Evolutionary conservation across 2,113 vertebrate genomes (phyloP).

Genomic region (Tyto alba): DNA sequence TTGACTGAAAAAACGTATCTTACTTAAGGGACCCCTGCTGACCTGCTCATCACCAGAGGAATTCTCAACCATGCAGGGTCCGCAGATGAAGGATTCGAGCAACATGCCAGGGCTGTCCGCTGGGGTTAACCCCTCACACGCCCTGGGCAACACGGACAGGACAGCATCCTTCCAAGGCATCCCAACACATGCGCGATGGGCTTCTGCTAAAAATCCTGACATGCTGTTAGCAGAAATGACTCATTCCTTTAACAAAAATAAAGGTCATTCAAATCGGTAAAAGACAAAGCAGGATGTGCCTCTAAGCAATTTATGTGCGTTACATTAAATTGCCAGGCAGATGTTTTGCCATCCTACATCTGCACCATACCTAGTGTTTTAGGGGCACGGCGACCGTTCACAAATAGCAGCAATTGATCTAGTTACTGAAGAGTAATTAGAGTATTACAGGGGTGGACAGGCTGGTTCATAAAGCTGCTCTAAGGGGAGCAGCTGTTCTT

Average conservation of each 20-base stretch:
- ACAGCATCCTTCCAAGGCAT: not conserved
- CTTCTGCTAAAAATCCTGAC: not conserved
- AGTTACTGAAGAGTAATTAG: not conserved
- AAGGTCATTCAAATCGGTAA: not conserved
- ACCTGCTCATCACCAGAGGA: not conserved
- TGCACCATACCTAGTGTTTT: not conserved
- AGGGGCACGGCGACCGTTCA: not conserved
- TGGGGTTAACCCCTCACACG: not conserved
- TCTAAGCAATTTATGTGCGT: not conserved
- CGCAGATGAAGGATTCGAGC: not conserved
- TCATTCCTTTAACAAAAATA: not conserved
- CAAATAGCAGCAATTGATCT: not conserved
- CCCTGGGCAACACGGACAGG: rapidly evolving
- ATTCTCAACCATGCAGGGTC: not conserved
- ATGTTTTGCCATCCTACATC: not conserved
- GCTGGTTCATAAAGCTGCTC: not conserved
- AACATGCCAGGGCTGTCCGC: not conserved
- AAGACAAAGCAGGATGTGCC: not conserved
- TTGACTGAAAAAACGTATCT: not conserved
- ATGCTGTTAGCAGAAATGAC: not conserved
- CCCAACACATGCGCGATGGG: rapidly evolving
- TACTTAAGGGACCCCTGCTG: not conserved
- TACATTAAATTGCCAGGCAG: not conserved
- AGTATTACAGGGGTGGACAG: not conserved
- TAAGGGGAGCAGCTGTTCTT: not conserved